Conservation (phyloP, 2,113 vertebrate species). For the Platysternon megacephalum region DNA sequence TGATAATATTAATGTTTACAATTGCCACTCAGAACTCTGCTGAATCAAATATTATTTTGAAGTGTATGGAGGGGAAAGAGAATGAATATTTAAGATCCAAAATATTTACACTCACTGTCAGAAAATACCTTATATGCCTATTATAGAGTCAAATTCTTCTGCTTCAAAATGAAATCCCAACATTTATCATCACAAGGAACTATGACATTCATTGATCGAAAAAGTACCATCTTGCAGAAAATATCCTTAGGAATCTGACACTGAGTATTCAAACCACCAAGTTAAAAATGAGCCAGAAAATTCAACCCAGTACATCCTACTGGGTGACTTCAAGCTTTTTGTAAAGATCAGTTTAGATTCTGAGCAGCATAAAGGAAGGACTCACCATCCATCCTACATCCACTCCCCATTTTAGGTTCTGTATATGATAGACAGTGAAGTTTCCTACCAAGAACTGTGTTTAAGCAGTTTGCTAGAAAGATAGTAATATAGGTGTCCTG, state of each 20-base stretch:
- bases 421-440: background rate
- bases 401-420: background rate
- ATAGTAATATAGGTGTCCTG: background rate
- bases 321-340: background rate
- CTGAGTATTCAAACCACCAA: background rate
- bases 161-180: background rate
- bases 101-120: background rate
- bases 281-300: background rate
- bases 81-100: background rate
- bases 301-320: background rate
- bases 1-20: background rate
- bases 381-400: background rate
- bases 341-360: background rate
- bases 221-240: background rate
- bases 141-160: background rate
- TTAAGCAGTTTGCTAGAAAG: background rate
- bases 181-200: background rate
- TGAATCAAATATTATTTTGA: background rate
- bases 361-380: background rate
- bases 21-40: background rate
- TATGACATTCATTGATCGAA: background rate
- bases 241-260: background rate
- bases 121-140: background rate
- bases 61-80: background rate
- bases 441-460: background rate